These are phyloP conservation scores for Tichodroma muraria DNA, from an alignment of 2,113 vertebrate genomes.

Conservation along the genomic window DNA sequence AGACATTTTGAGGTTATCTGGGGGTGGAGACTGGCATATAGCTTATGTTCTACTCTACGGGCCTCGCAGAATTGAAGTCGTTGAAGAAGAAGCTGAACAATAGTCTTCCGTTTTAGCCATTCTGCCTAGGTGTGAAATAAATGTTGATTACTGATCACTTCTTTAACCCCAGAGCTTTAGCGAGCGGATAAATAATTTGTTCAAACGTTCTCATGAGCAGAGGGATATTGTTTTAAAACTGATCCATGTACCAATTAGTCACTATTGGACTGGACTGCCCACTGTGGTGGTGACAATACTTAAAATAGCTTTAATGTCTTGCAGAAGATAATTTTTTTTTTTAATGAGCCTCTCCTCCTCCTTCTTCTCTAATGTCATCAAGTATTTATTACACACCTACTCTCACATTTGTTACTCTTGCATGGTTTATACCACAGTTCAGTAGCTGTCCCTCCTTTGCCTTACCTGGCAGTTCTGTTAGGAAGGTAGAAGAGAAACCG, in stretches of 20 bases:
- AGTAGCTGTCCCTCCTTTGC: constrained; percentile 66
- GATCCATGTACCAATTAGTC: constrained; percentile 7
- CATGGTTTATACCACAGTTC: constrained; percentile 74
- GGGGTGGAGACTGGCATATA: constrained; percentile 99
- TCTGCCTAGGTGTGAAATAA: constrained; percentile 96
- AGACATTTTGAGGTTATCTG: constrained; percentile 94
- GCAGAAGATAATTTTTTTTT: constrained; percentile 41
- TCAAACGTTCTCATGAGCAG: constrained; percentile 43
- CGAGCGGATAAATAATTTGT: constrained; percentile 46
- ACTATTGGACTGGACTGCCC: constrained; percentile 26
- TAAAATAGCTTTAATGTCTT: constrained; percentile 49
- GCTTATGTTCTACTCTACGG: constrained; percentile 97
- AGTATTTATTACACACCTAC: constrained; percentile 76
- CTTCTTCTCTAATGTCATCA: constrained; percentile 18
- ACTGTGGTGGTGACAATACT: neutral
- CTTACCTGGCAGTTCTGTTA: constrained; percentile 65
- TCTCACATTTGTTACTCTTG: constrained; percentile 70
- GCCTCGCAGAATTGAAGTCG: constrained; percentile 86
- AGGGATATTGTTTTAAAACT: constrained; percentile 31
- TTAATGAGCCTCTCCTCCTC: neutral
- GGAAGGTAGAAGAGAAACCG: constrained; percentile 59
- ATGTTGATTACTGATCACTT: constrained; percentile 76
- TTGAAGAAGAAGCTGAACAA: constrained; percentile 79
- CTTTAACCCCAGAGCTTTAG: constrained; percentile 69
- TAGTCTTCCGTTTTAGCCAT: constrained; percentile 78